Evolutionary conservation across 2,113 vertebrate species (phyloP), one percentile per base, ranked within the genome.

Genomic region (Heliornis fulica): DNA sequence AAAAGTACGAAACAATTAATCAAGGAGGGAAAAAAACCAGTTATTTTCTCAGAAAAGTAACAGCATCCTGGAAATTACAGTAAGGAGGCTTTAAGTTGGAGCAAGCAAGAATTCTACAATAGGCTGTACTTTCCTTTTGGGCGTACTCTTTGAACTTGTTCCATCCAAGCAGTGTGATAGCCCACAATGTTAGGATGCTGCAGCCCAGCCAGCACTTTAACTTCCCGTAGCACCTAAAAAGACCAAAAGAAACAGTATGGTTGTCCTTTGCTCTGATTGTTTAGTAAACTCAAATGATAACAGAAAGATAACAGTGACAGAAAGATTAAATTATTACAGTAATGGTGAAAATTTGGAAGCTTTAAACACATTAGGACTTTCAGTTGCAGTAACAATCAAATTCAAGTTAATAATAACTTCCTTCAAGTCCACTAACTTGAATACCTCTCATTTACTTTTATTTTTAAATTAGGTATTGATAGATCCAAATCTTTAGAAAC

Each of bases 151-250:
- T 99, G 99, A 83, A 99, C 98, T 31, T 99, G 98, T 32, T 99
- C 99, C 98, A 99, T 98, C 99, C 99, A 99, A 2, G 99, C 99
- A 13, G 99, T 99, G 97, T 99, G 99, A 87, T 99, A 99, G 18
- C 99, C 99, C 5, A 99, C 99, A 5, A 99, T 98, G 63, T 98
- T 98, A 16, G 98, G 97, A 63, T 99, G 99, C 92, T 99, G 99
- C 53, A 99, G 98, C 45, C 99, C 98, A 21, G 99, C 99, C 92
- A 99, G 96, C 50, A 99, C 98, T 97, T 99, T 99, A 31, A 99
- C 99, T 96, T 99, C 99, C 71, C 99, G 98, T 11, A 99, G 98
- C 3, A 99, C 99, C 99, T 99, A 50, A 7, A 26, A 94, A 80
- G 70, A 53, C 6, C 15, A 90, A 43, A 21, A 78, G 8, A 26